A percentile compares a stretch with the other conserved stretches of the same genome.
phyloP scores from a whole-genome alignment of 2,113 vertebrate genomes.

The Sitta europaea region DNA sequence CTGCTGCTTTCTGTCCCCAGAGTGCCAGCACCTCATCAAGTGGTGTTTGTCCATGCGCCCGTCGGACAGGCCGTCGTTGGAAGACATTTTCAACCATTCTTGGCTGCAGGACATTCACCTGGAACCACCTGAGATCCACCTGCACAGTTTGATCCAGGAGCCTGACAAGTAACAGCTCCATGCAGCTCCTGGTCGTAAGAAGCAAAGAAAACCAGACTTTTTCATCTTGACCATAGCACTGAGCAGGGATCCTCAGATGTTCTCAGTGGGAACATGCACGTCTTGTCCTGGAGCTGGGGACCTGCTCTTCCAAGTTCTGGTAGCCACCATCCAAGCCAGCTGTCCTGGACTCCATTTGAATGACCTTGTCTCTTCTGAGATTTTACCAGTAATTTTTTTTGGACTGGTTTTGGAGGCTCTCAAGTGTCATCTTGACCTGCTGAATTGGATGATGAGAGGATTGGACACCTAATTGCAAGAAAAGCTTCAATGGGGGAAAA shows the following conservation, averaged over 20 bases:
- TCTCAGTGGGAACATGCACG: constrained; percentile 29
- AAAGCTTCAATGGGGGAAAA: background rate
- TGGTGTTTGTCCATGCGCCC: constrained; percentile 88
- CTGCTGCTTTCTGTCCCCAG: constrained; percentile 64
- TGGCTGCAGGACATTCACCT: constrained; percentile 87
- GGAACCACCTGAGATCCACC: constrained; percentile 80
- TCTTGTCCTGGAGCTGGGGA: constrained; percentile 51
- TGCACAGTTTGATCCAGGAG: constrained; percentile 86
- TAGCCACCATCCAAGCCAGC: background rate
- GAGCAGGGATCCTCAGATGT: constrained; percentile 60
- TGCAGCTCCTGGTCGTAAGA: background rate
- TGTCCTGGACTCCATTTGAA: background rate
- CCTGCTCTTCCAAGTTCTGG: background rate
- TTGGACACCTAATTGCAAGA: background rate
- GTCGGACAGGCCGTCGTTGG: constrained; percentile 86
- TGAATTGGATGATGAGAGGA: background rate
- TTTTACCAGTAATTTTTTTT: background rate
- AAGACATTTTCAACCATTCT: constrained; percentile 89
- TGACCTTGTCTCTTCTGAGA: background rate
- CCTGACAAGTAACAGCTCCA: constrained; percentile 67
- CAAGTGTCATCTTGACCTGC: constrained; percentile 20
- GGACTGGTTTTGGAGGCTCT: background rate
- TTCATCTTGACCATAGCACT: background rate
- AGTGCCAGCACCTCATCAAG: constrained; percentile 90
- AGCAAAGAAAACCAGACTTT: background rate